Evolutionary conservation across 2,888 invertebrate species (phyloP).

Genomic region (Rhingia rostrata): DNA sequence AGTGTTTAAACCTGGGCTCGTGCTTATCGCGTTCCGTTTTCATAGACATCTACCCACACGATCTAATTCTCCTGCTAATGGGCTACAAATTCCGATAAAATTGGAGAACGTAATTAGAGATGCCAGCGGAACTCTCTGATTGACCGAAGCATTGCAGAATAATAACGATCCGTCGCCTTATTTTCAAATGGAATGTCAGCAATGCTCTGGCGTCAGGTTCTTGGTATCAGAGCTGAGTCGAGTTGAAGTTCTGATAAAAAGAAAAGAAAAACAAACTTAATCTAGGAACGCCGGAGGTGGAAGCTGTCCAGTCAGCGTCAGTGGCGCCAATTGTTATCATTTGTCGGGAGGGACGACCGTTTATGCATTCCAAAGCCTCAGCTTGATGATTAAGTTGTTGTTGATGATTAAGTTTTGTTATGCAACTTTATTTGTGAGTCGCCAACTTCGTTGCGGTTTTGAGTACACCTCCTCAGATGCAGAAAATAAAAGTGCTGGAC

Average conservation of each 20-base stretch:
- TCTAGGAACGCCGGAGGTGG: conserved; percentile 11
- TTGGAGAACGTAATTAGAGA: conserved; percentile 46
- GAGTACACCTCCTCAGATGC: too few species aligned
- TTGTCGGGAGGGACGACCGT: neutral
- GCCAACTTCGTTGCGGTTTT: too few species aligned
- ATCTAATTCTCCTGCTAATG: conserved; percentile 28
- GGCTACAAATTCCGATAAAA: conserved; percentile 34
- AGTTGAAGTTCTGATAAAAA: conserved; percentile 4
- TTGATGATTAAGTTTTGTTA: too few species aligned
- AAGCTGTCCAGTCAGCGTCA: conserved; percentile 19
- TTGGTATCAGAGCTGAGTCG: conserved; percentile 29
- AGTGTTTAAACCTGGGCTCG: conserved; percentile 12
- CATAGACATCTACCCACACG: conserved; percentile 16
- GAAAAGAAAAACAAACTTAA: neutral
- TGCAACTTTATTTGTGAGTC: too few species aligned
- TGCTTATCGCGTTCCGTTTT: conserved; percentile 36
- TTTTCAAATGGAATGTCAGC: conserved; percentile 37
- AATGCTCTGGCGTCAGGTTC: conserved; percentile 7
- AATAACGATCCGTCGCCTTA: neutral
- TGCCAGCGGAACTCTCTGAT: conserved; percentile 32
- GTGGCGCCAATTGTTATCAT: conserved; percentile 53
- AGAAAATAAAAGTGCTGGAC: too few species aligned
- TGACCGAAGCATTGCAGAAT: neutral
- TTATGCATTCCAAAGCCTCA: conserved; percentile 18
- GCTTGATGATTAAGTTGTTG: neutral